Percentiles rank a stretch among this genome's conserved stretches.
phyloP scores from a whole-genome alignment of 2,888 invertebrate species.

The Strigamia crassipes region DNA sequence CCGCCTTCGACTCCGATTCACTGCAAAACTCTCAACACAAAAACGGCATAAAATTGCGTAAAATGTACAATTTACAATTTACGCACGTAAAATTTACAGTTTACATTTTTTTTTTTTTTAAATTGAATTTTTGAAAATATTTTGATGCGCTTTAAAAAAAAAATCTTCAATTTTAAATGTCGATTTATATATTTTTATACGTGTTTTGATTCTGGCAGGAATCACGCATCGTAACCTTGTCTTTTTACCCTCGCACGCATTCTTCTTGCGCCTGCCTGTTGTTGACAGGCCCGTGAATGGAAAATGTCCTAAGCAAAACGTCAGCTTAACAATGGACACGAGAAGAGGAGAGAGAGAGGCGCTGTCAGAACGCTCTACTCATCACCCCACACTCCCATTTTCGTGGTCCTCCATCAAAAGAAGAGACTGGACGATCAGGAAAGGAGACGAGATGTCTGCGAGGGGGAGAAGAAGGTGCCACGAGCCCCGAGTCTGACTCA shows the following conservation, averaged over 20 bases:
- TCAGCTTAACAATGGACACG: constrained; percentile 34
- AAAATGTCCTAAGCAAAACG: neutral
- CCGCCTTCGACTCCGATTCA: no score
- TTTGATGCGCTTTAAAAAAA: no score
- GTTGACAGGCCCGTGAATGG: constrained; percentile 38
- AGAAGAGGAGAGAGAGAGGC: neutral
- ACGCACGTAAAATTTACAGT: no score
- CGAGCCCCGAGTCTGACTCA: neutral
- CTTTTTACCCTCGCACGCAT: neutral
- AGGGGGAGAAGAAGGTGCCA: neutral
- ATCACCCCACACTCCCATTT: neutral
- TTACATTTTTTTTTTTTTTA: no score
- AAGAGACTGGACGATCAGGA: neutral
- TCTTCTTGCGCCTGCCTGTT: neutral
- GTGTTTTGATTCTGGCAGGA: constrained; percentile 36
- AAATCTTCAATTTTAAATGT: no score
- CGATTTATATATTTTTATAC: no score
- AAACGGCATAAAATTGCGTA: no score
- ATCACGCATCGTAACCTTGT: constrained; percentile 32
- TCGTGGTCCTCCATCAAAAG: constrained; percentile 12
- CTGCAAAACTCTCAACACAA: no score
- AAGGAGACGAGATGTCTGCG: neutral
- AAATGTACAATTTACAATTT: no score
- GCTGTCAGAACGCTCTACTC: neutral
- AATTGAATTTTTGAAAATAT: no score